Conservation (phyloP, 2,113 vertebrate species). For the Microcebus ravelobensis region DNA sequence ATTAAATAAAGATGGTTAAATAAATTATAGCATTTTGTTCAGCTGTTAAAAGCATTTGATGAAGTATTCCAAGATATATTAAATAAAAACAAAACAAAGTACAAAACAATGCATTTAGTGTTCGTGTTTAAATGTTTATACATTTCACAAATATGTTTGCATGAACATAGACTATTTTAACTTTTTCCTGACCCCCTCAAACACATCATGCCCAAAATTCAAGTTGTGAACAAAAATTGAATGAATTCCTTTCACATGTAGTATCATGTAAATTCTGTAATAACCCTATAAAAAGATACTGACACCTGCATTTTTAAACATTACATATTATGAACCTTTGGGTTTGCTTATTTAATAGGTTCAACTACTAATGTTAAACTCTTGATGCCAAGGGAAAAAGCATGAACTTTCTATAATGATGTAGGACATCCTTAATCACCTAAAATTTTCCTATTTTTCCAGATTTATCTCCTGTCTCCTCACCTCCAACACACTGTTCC, state of each 20-base stretch:
- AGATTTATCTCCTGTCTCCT: not conserved
- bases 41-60: not conserved
- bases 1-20: not conserved
- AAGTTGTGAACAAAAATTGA: not conserved
- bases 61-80: not conserved
- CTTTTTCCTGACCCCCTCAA: not conserved
- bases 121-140: not conserved
- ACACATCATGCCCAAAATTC: not conserved
- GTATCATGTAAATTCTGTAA: not conserved
- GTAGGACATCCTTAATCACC: not conserved
- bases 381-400: not conserved
- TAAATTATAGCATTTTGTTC: not conserved
- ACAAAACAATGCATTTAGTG: not conserved
- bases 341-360: not conserved
- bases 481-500: not conserved
- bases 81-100: not conserved
- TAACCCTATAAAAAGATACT: not conserved
- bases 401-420: not conserved
- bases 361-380: not conserved
- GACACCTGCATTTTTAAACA: not conserved
- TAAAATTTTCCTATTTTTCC: not conserved
- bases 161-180: not conserved
- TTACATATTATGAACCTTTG: not conserved
- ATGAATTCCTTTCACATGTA: not conserved
- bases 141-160: not conserved